Conservation (phyloP, 1,140 invertebrate genomes). For the Sitophilus oryzae region DNA sequence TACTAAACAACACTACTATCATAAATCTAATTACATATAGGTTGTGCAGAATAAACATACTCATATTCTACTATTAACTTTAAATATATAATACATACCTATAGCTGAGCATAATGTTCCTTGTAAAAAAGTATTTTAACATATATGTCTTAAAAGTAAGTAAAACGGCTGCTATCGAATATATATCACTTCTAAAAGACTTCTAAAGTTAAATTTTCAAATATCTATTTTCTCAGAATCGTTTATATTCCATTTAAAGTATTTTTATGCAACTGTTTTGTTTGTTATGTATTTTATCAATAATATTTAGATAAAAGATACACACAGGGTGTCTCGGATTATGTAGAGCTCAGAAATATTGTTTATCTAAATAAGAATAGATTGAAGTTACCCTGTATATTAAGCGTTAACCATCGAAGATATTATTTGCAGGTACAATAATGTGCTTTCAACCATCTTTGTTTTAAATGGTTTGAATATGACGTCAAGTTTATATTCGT, state of each 20-base stretch:
- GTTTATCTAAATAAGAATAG: too few species aligned
- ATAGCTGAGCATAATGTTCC: background rate
- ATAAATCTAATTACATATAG: too few species aligned
- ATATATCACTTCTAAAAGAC: slow-evolving; percentile 13
- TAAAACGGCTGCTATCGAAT: slow-evolving; percentile 2
- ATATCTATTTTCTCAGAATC: slow-evolving; percentile 7
- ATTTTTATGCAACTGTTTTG: slow-evolving; percentile 1
- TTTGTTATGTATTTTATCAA: background rate
- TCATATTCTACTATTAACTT: background rate
- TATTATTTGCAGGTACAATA: too few species aligned
- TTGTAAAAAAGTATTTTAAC: slow-evolving; percentile 8
- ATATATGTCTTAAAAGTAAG: background rate
- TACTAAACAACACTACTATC: too few species aligned
- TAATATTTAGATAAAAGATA: background rate
- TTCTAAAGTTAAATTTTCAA: slow-evolving; percentile 1
- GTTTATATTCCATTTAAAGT: background rate
- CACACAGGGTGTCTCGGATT: too few species aligned
- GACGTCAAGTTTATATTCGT: too few species aligned
- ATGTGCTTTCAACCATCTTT: too few species aligned
- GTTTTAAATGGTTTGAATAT: too few species aligned
- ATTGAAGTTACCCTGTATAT: too few species aligned
- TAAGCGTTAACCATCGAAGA: too few species aligned
- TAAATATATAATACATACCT: background rate
- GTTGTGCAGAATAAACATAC: too few species aligned
- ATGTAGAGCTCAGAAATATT: too few species aligned